Percentiles rank a stretch among this genome's conserved stretches.
Conservation (phyloP, 1,140 invertebrate species). For the Heliconius himera region DNA sequence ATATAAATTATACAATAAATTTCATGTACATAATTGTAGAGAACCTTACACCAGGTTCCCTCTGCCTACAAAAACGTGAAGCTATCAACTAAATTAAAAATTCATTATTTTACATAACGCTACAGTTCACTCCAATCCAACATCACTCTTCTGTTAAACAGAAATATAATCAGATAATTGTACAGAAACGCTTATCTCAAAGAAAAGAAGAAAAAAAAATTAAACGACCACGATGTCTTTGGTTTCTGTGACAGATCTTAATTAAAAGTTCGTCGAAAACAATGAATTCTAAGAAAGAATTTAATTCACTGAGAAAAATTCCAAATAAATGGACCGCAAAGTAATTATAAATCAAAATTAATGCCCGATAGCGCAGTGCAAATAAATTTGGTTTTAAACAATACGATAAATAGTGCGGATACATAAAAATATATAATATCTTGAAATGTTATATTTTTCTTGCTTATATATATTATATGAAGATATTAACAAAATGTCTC, state of each 20-base stretch:
- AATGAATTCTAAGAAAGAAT: slow-evolving; percentile 19
- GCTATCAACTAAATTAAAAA: no score
- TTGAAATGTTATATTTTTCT: no score
- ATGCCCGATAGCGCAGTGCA: not conserved
- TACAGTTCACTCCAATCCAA: not conserved
- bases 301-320: slow-evolving; percentile 14
- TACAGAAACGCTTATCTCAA: slow-evolving; percentile 6
- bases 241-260: slow-evolving; percentile 27
- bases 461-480: no score
- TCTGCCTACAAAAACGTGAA: no score
- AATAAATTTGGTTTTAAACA: not conserved
- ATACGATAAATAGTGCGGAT: not conserved
- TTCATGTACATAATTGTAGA: no score
- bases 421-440: not conserved
- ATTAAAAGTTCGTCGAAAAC: slow-evolving; percentile 25
- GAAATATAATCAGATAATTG: slow-evolving; percentile 6
- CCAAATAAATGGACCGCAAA: slow-evolving; percentile 8
- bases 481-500: no score
- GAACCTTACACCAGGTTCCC: no score
- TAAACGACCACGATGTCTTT: slow-evolving; percentile 11
- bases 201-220: slow-evolving; percentile 21
- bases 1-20: no score
- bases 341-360: slow-evolving; percentile 5
- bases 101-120: not conserved
- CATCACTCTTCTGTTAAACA: not conserved